A percentile compares a stretch with the other conserved stretches of the same genome.
phyloP scores from a whole-genome alignment of 2,888 invertebrate genomes.

The Heterodera filipjevi region DNA sequence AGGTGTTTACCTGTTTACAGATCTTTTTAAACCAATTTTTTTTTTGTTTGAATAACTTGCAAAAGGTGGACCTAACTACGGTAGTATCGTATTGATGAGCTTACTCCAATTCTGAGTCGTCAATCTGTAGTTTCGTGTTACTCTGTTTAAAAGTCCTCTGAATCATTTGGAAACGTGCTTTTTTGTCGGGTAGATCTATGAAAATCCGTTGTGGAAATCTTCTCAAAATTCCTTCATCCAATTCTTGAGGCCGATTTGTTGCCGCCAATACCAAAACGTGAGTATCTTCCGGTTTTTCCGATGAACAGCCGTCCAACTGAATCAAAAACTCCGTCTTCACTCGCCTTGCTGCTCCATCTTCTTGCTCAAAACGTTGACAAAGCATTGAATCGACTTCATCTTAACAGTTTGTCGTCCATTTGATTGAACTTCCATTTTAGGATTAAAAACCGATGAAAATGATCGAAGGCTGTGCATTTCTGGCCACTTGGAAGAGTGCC shows the following conservation, averaged over 20 bases:
- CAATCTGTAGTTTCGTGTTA: conserved; percentile 20
- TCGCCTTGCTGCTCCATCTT: conserved; percentile 89
- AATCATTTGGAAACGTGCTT: conserved; percentile 76
- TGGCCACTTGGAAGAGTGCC: conserved; percentile 90
- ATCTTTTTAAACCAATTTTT: no score
- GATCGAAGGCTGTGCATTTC: conserved; percentile 78
- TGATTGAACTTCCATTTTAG: neutral
- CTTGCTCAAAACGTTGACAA: conserved; percentile 87
- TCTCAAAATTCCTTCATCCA: conserved; percentile 91
- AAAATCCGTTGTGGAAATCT: conserved; percentile 95
- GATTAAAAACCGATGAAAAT: conserved; percentile 72
- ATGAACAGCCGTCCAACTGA: conserved; percentile 84
- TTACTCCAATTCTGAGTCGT: conserved; percentile 26
- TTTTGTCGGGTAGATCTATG: conserved; percentile 85
- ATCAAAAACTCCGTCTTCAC: conserved; percentile 97
- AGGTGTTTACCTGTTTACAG: no score
- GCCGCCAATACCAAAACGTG: conserved; percentile 88
- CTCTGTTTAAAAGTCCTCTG: conserved; percentile 33
- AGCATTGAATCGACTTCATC: conserved; percentile 96
- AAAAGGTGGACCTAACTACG: no score
- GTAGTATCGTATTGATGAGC: neutral
- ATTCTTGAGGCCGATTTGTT: conserved; percentile 94
- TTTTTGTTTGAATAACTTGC: no score
- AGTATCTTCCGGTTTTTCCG: conserved; percentile 39
- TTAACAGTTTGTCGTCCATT: conserved; percentile 70